These are phyloP conservation scores for Bubo bubo DNA, from an alignment of 2,113 vertebrate species.

Conservation along the genomic window DNA sequence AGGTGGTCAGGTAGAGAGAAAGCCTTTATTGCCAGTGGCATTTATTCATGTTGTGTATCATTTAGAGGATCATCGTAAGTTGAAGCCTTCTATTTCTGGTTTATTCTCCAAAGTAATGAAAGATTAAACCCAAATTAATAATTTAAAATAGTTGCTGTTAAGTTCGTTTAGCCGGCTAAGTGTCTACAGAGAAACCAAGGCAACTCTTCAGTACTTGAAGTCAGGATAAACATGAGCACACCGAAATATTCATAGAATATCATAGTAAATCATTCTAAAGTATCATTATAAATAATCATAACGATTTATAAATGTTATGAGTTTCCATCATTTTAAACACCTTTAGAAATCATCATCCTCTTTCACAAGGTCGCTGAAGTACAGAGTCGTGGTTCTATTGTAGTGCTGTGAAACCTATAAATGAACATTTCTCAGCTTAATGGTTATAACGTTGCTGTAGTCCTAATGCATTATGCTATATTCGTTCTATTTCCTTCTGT, in stretches of 20 bases:
- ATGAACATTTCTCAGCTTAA: neutral
- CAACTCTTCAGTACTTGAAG: neutral
- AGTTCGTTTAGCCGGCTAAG: neutral
- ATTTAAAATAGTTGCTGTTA: slow-evolving; percentile 44
- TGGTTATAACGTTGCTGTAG: neutral
- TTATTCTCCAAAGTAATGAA: slow-evolving; percentile 37
- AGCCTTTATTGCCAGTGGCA: slow-evolving; percentile 6
- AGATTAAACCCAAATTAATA: slow-evolving; percentile 42
- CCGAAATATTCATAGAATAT: neutral
- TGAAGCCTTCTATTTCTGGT: slow-evolving; percentile 27
- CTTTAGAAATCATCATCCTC: neutral
- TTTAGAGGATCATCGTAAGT: neutral
- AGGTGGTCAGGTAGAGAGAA: neutral
- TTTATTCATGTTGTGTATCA: neutral
- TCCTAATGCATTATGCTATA: neutral
- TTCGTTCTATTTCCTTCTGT: neutral
- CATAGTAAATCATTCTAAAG: neutral
- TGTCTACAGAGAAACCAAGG: neutral
- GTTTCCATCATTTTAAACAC: neutral
- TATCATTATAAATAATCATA: neutral
- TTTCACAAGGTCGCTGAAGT: neutral
- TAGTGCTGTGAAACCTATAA: neutral
- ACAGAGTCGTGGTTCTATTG: neutral
- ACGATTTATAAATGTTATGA: neutral
- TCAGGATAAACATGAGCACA: neutral